Conservation (phyloP, 2,797 vertebrate species). For the Cynodonichthys magdalenae region DNA sequence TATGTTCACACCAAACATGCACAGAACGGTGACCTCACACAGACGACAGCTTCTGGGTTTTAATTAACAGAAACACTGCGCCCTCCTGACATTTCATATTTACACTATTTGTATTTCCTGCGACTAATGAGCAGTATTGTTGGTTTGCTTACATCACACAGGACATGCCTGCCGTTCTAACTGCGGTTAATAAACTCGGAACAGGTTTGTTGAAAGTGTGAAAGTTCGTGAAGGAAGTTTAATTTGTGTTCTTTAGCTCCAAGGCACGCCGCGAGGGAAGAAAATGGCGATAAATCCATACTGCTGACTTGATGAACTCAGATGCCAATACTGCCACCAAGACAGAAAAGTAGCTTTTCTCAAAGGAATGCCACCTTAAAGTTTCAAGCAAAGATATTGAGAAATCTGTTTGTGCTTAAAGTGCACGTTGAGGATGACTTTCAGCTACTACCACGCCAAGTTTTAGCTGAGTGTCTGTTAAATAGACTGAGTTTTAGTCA, state of each 20-base stretch:
- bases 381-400: too few species aligned
- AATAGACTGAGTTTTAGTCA: too few species aligned
- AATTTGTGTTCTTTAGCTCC: conserved; percentile 1
- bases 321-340: neutral
- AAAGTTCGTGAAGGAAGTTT: conserved; percentile 5
- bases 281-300: neutral
- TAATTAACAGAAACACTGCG: conserved; percentile 13
- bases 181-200: conserved; percentile 4
- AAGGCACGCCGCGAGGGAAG: neutral
- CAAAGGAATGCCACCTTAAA: too few species aligned
- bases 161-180: conserved; percentile 1
- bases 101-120: conserved; percentile 2
- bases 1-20: neutral
- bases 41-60: neutral
- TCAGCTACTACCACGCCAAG: too few species aligned
- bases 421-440: too few species aligned
- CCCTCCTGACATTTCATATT: conserved; percentile 3
- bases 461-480: too few species aligned
- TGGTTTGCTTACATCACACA: neutral
- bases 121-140: conserved; percentile 15
- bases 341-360: too few species aligned
- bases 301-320: neutral
- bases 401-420: too few species aligned
- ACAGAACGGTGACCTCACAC: neutral
- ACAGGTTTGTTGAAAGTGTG: conserved; percentile 3